Conservation (phyloP, 1,140 invertebrate species). For the fruit fly (Drosophila melanogaster) region Release_6_plus_ISO1_MT NC_004354.4:18489501-18490000, state of each 20-base stretch:
- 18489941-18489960: background rate
- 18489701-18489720: constrained; percentile 14
- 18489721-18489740: background rate
- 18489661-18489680: background rate
- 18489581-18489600: background rate
- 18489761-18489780: background rate
- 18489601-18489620: constrained; percentile 30
- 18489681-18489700: constrained; percentile 4
- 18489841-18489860: background rate
- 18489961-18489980: background rate
- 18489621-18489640: constrained; percentile 41
- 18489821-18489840: constrained; percentile 2
- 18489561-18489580: background rate
- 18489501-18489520: constrained; percentile 5
- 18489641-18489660: background rate
- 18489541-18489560: background rate
- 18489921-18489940: background rate
- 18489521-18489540: constrained; percentile 2
- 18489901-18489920: background rate
- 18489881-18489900: background rate
- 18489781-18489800: constrained; percentile 1
- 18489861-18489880: background rate
- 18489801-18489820: constrained; percentile 6
- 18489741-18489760: background rate
- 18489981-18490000: background rate